Evolutionary conservation across 1,140 invertebrate genomes (phyloP).

Genomic region (Caerostris darwini): DNA sequence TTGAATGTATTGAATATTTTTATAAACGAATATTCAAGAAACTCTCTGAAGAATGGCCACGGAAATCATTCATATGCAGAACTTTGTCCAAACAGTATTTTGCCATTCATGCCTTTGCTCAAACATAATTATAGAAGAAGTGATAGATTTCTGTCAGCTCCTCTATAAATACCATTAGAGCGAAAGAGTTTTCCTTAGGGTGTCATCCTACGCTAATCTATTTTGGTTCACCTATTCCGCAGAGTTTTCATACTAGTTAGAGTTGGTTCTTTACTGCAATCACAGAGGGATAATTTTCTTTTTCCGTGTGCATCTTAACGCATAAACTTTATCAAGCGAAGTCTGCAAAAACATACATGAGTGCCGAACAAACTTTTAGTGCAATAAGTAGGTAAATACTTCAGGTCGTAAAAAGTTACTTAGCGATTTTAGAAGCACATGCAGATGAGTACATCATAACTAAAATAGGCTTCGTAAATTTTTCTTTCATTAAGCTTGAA

Average conservation of each 20-base stretch:
- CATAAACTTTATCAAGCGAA: background rate
- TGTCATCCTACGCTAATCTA: background rate
- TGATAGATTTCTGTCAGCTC: constrained; percentile 11
- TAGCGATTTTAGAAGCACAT: no score
- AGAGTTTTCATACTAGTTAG: background rate
- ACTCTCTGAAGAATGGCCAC: no score
- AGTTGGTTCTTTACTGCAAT: background rate
- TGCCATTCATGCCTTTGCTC: background rate
- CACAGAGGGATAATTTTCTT: no score
- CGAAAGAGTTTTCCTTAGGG: background rate
- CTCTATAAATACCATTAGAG: background rate
- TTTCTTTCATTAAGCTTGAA: no score
- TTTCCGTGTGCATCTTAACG: background rate
- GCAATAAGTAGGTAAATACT: background rate
- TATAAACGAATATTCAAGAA: no score
- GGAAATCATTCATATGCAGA: background rate
- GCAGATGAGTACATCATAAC: no score
- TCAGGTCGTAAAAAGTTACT: background rate
- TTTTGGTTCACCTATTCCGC: background rate
- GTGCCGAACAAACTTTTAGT: background rate
- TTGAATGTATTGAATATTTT: no score
- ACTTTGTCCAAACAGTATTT: background rate
- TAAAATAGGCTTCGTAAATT: no score
- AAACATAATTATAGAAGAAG: background rate
- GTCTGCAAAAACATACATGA: background rate